A percentile compares a stretch with the other conserved stretches of the same genome.
phyloP scores from a whole-genome alignment of 1,140 invertebrate genomes.

The Zophobas atratus region DNA sequence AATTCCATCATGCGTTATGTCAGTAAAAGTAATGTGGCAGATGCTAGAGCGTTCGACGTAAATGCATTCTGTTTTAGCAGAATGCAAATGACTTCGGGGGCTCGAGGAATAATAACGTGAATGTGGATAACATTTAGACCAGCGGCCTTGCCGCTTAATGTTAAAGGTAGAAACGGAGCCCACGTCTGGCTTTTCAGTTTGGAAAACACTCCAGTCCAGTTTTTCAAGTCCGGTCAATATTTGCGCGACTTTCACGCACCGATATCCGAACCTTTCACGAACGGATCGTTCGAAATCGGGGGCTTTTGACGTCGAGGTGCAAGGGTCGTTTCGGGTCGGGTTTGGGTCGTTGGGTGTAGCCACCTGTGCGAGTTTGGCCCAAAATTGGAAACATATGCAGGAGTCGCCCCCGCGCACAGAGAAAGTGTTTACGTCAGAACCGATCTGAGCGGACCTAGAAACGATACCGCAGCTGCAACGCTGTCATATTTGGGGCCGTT shows the following conservation, averaged over 20 bases:
- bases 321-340: no score
- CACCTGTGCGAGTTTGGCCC: background rate
- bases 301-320: no score
- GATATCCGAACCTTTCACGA: background rate
- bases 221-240: conserved; percentile 14
- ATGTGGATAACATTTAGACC: conserved; percentile 36
- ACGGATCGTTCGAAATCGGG: background rate
- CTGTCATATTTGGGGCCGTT: background rate
- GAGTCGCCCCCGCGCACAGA: conserved; percentile 27
- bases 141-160: conserved; percentile 43
- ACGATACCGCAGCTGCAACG: conserved; percentile 25
- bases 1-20: conserved; percentile 10
- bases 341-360: no score
- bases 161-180: conserved; percentile 41
- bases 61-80: background rate
- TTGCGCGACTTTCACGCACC: conserved; percentile 13
- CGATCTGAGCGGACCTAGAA: conserved; percentile 32
- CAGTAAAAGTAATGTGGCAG: conserved; percentile 29
- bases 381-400: conserved; percentile 22
- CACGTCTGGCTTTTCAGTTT: conserved; percentile 28
- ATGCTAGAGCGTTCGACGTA: background rate
- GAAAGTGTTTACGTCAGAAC: conserved; percentile 40
- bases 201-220: conserved; percentile 9
- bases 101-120: conserved; percentile 6
- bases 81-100: conserved; percentile 8